Percentiles rank a stretch among this genome's conserved stretches.
phyloP scores from a whole-genome alignment of 2,797 vertebrate species.

The Coreius guichenoti region DNA sequence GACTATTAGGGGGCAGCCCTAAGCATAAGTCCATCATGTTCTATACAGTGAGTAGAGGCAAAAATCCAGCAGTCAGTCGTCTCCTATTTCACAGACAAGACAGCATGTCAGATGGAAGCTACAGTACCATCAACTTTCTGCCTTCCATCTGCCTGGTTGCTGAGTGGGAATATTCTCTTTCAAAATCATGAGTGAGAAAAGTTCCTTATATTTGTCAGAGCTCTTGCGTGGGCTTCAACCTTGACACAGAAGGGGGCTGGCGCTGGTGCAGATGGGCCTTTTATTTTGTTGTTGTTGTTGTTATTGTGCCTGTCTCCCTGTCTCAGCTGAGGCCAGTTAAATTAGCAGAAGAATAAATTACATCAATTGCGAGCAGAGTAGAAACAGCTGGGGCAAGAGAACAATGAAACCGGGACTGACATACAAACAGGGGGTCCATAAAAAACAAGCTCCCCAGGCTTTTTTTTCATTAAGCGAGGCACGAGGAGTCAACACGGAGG shows the following conservation, averaged over 20 bases:
- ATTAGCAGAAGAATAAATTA: slow-evolving; percentile 81
- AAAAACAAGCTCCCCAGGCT: slow-evolving; percentile 59
- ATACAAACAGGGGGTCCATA: slow-evolving; percentile 55
- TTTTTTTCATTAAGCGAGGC: slow-evolving; percentile 59
- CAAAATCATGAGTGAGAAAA: slow-evolving; percentile 54
- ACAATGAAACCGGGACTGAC: slow-evolving; percentile 65
- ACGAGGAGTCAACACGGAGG: slow-evolving; percentile 62
- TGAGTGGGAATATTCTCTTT: slow-evolving; percentile 62
- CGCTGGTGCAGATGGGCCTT: slow-evolving; percentile 70
- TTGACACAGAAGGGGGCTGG: slow-evolving; percentile 65
- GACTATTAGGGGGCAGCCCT: neutral
- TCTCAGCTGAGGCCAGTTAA: slow-evolving; percentile 79
- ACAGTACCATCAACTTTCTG: neutral
- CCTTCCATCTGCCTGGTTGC: slow-evolving; percentile 37
- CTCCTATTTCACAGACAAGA: slow-evolving; percentile 24
- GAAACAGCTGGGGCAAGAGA: slow-evolving; percentile 79
- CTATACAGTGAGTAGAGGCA: neutral
- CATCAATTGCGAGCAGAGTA: slow-evolving; percentile 77
- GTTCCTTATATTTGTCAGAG: slow-evolving; percentile 70
- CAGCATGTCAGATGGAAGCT: slow-evolving; percentile 26
- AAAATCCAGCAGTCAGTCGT: slow-evolving; percentile 27
- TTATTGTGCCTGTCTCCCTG: slow-evolving; percentile 68
- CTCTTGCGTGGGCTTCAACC: slow-evolving; percentile 61
- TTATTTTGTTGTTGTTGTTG: slow-evolving; percentile 69
- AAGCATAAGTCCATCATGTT: neutral